phyloP scores from a whole-genome alignment of 1,140 invertebrate species.

The Cyphomyrmex costatus region DNA sequence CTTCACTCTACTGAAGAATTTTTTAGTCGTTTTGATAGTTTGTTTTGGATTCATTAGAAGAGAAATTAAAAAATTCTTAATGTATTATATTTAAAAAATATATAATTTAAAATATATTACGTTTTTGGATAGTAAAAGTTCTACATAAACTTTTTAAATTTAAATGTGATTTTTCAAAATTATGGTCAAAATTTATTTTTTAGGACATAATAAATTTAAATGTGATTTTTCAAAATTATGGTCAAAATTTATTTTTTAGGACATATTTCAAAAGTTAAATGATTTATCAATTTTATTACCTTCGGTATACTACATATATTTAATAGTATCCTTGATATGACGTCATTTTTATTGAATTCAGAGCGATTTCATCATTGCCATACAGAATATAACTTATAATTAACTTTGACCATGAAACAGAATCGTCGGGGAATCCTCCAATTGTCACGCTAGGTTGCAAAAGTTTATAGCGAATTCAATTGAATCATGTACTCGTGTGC shows the following conservation, averaged over 20 bases:
- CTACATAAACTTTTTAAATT: slow-evolving; percentile 3
- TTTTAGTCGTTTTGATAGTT: neutral
- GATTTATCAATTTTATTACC: neutral
- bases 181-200: neutral
- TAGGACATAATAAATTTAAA: too few species aligned
- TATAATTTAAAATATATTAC: neutral
- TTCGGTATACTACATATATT: neutral
- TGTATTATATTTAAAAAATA: neutral
- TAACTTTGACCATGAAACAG: slow-evolving; percentile 34
- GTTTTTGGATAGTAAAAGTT: slow-evolving; percentile 3
- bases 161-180: neutral
- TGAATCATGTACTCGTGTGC: too few species aligned
- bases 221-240: neutral
- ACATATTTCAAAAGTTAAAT: neutral
- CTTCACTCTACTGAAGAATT: neutral
- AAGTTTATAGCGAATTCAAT: neutral
- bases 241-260: neutral
- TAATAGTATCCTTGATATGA: neutral
- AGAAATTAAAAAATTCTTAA: neutral
- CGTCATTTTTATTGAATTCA: slow-evolving; percentile 22
- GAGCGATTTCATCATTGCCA: slow-evolving; percentile 25
- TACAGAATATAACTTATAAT: neutral
- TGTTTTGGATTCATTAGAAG: neutral
- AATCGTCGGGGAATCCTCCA: neutral
- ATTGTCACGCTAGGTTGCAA: slow-evolving; percentile 16